Evolutionary conservation across 37 sponge, comb jelly and placozoan species (phyloP), one percentile per base, ranked within the genome.

Genomic region (Bolinopsis microptera): DNA sequence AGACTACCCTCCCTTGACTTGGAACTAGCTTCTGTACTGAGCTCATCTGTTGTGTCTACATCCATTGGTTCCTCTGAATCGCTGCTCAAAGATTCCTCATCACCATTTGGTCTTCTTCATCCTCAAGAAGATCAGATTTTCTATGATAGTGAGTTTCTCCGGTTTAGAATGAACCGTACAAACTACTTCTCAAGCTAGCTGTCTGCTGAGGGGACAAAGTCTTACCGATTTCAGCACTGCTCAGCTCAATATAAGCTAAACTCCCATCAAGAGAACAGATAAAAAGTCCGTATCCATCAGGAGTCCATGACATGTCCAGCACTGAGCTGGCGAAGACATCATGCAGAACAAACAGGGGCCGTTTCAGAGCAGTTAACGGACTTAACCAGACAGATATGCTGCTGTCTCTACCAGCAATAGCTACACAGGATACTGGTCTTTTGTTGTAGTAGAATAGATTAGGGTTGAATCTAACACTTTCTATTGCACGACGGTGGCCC

Each of bases 401-500:
- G 25, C 97, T 93, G 93, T 98, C 99, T 38, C 96, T 94, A 93
- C 97, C 95, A 18, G 97, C 99, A 74, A 98, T 92, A 68, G 99
- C 99, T 0, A 96, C 83, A 75, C 96, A 95, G 0, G 96, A 96
- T 33, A 74, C 69, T 38, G 83, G 76, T 38, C 40, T 93, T 28
- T 75, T 93, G 16, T 93, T 80, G 94, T 96, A 94, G 9, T 93
- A 38, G 76, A 96, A 97, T 0, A 97, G 94, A 38, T 95, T 93
- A 36, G 96, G 94, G 41, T 96, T 97, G 93, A 97, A 97, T 24
- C 93, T 48, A 18, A 97, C 99, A 69, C 96, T 97, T 76, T 97
- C 97, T 27, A 98, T 94, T 22, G 99, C 97, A 69, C 97, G 97
- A 9, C 96, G 94, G 82, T 98, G 99, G 40, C 99, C 99, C 27